Base-by-base conservation (phyloP, 1,140 invertebrate species). In the Prorops nasuta region DNA sequence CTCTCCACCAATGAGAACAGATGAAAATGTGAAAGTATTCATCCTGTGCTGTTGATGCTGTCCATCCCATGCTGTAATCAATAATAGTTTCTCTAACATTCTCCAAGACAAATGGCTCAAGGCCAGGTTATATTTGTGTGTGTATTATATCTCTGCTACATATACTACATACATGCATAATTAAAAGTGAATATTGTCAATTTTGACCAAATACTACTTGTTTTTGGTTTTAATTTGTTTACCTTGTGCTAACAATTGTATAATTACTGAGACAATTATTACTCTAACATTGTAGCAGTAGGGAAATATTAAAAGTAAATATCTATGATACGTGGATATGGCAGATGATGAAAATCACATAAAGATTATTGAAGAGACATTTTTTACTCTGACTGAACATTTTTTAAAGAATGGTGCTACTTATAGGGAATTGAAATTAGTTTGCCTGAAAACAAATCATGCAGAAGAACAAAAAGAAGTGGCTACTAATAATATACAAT, bases 61-160 rank as follows among this genome's bases (percentile, higher is more conserved):
- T n/a, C n/a, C n/a, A n/a, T 54, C 51, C 52, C 40, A 39, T 56
- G 49, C 19, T 52, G 51, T 63, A 62, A 71, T 70, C 70, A 53
- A 67, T 69, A 61, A 34, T 57, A 56, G 35, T 21, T 44, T 49
- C 37, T 48, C 34, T 41, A 19, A 49, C n/a, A n/a, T 22, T 16
- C 47, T 49, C 42, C 20, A 44, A 48, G 19, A 18, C 49, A 70
- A 70, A 60, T 71, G 56, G 65, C 58, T 65, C 71, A 74, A 72
- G 69, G 69, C 57, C 69, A 56, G 46, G 44, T 20, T 28, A 1
- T 22, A 32, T 47, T 9, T 9, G 44, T 28, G 14, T 47, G 18
- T 37, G 1, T 40, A 40, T 15, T 19, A 18, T 46, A 21, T 52
- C 18, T n/a, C n/a, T n/a, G n/a, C n/a, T n/a, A n/a, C n/a, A n/a